phyloP scores from a whole-genome alignment of 2,113 vertebrate genomes.

The Festucalex cinctus region DNA sequence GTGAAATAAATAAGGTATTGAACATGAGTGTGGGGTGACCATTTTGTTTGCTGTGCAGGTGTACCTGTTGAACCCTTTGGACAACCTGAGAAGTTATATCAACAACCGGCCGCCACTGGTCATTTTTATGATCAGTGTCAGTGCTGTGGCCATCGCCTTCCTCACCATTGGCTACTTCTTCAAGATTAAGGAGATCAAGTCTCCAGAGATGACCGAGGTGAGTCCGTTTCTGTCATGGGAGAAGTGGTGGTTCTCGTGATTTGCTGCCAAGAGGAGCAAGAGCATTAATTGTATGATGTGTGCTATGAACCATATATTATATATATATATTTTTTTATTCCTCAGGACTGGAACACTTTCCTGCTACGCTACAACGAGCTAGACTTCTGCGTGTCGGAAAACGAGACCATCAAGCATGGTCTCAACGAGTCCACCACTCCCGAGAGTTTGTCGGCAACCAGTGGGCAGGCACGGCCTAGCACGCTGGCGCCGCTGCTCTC shows the following conservation, averaged over 20 bases:
- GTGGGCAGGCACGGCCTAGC: slow-evolving; percentile 82
- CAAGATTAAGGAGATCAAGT: slow-evolving; percentile 99
- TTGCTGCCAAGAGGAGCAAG: neutral
- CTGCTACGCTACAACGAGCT: slow-evolving; percentile 92
- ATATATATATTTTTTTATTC: neutral
- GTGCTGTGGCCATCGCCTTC: slow-evolving; percentile 94
- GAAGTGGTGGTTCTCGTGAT: neutral
- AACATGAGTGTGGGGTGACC: too few species aligned
- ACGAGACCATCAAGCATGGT: slow-evolving; percentile 93
- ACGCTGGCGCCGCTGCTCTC: slow-evolving; percentile 83
- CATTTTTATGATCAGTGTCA: slow-evolving; percentile 98
- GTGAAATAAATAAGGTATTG: too few species aligned
- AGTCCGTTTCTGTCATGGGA: neutral
- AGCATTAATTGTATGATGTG: too few species aligned
- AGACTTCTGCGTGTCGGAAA: slow-evolving; percentile 97
- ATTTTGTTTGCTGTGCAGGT: slow-evolving; percentile 53
- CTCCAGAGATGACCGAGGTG: slow-evolving; percentile 95
- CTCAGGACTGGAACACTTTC: slow-evolving; percentile 97
- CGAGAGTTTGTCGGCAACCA: slow-evolving; percentile 85
- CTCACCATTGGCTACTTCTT: slow-evolving; percentile 98
- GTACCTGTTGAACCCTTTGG: slow-evolving; percentile 84
- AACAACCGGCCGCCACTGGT: slow-evolving; percentile 93
- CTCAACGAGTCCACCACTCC: slow-evolving; percentile 87
- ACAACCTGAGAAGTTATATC: slow-evolving; percentile 91
- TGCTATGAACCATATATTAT: too few species aligned